Evolutionary conservation across 2,113 vertebrate genomes (phyloP).

Genomic region (Carettochelys insculpta): DNA sequence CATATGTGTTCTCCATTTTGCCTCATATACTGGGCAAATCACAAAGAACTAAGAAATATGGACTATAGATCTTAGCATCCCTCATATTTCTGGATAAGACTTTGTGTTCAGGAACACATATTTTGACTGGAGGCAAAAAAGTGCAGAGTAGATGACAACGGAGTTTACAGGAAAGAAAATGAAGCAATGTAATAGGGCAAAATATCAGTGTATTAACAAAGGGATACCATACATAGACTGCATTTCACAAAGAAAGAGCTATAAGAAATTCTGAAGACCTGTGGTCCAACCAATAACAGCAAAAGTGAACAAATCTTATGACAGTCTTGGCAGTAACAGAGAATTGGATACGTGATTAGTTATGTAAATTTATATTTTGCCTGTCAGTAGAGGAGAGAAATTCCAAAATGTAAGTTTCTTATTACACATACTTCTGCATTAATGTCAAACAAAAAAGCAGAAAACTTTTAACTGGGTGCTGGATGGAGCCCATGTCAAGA

Average conservation of each 20-base stretch:
- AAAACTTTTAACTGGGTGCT: neutral
- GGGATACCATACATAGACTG: neutral
- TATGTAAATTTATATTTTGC: neutral
- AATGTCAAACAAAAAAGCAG: neutral
- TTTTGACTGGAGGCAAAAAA: neutral
- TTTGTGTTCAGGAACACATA: neutral
- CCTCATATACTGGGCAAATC: neutral
- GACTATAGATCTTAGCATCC: neutral
- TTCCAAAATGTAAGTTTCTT: neutral
- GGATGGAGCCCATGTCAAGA: conserved; percentile 5
- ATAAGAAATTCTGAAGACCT: conserved; percentile 4
- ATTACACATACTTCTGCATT: conserved; percentile 1
- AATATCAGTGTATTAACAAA: neutral
- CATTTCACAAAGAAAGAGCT: neutral
- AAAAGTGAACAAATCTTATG: neutral
- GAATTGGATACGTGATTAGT: neutral
- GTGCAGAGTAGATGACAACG: neutral
- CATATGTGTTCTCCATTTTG: accelerated
- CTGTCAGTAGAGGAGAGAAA: neutral
- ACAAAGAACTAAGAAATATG: neutral
- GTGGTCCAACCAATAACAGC: neutral
- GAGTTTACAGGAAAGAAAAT: neutral
- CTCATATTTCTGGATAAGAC: accelerated
- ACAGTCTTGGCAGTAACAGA: neutral
- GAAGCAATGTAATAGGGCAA: conserved; percentile 2